Evolutionary conservation across 2,113 vertebrate genomes (phyloP), one percentile per base, ranked within the genome.

Genomic region (Charadrius vociferus): DNA sequence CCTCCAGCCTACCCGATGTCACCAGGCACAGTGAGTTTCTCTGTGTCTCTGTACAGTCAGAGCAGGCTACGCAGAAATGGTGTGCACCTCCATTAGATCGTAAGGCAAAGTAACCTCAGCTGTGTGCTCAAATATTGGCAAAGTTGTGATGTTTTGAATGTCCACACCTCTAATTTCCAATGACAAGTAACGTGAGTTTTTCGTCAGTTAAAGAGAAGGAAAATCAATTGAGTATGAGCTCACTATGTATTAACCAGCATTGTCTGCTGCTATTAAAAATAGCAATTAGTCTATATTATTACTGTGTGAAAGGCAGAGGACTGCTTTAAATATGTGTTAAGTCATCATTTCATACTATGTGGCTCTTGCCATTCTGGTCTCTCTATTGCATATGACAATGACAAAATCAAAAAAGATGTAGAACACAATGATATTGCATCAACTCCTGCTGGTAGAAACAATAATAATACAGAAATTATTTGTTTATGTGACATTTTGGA

Each of bases 391-490:
- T 12, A 9, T 34, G 47, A 65, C 63, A 86, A 39, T 27, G 17
- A 30, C 34, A 89, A 91, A 86, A 86, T 61, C 15, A 78, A 72
- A 93, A 95, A 45, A 66, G 2, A 32, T n/a, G 19, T 37, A 67
- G 9, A 74, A 12, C 20, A 15, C 17, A 19, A 43, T 5, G 12
- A 32, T 68, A 59, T 53, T 81, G 8, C 47, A 56, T 68, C 34
- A 74, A 34, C 43, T 81, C 30, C 39, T 68, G 13, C 36, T 56
- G 12, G 27, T 36, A 93, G 59, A 87, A 92, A 82, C 66, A 80
- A 45, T 53, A 88, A 74, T 59, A 73, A 73, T 73, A 49, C 19
- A 50, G 37, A 81, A 95, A 88, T 86, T 91, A 93, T 82, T 96
- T 85, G 34, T 79, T 85, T 68, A 49, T 56, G 53, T 83, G 71